Base-by-base conservation (phyloP, 1,140 invertebrate species). In the Neocloeon triangulifer region DNA sequence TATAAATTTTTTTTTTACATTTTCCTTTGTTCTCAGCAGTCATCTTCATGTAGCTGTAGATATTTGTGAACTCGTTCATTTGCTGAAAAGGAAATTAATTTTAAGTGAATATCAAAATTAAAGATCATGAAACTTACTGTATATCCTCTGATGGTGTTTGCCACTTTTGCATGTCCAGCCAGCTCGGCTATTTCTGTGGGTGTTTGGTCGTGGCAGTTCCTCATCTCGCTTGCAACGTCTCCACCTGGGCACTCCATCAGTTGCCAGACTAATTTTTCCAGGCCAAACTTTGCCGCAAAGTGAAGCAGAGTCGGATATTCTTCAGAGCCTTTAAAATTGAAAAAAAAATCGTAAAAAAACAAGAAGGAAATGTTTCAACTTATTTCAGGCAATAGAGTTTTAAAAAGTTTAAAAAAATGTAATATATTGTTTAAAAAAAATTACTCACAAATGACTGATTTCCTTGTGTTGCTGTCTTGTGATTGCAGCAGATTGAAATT, bases 271-370 rank as follows among this genome's bases (percentile, higher is more conserved):
- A 88, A 56, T 37, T 77, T 70, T 46, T 81, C 75, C 29, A 89
- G 53, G 0, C 82, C 82, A 49, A 79, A 84, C 31, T 71, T 65
- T 1, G 80, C 79, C 1, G 81, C 73, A 50, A 86, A 89, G 47
- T 91, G 84, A 5, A 91, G 55, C 15, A 88, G 48, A 0, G 81
- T 88, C 2, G 84, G 84, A 45, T 77, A 75, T 44, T 85, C 78
- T 48, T 82, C 77, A 13, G 67, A 62, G 46, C 66, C 73, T 74
- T 25, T 12, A 39, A 41, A 37, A 12, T 23, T 23, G 8, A 23
- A n/a, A n/a, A n/a, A n/a, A n/a, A n/a, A n/a, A n/a, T n/a, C n/a
- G n/a, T n/a, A n/a, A n/a, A n/a, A n/a, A n/a, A n/a, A n/a, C n/a
- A n/a, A n/a, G n/a, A n/a, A n/a, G n/a, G n/a, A n/a, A n/a, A n/a